A percentile compares a stretch with the other conserved stretches of the same genome.
phyloP scores from a whole-genome alignment of 2,888 invertebrate species.

The Cerastis rubricosa region DNA sequence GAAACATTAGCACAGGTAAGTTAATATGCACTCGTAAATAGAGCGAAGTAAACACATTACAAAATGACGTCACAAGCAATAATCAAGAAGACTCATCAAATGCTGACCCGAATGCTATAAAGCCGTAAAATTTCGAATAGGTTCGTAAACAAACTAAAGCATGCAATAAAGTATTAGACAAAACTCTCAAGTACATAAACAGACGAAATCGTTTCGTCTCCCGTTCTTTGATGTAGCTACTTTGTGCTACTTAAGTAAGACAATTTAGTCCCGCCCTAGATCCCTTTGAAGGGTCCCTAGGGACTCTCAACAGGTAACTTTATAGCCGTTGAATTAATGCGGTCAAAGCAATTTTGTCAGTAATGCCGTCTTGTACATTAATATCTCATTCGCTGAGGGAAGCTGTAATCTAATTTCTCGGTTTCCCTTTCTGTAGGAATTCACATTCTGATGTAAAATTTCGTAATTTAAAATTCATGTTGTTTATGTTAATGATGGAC shows the following conservation, averaged over 20 bases:
- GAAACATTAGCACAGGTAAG: constrained; percentile 48
- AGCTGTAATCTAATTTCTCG: constrained; percentile 74
- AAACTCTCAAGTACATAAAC: constrained; percentile 65
- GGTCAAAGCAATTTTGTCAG: constrained; percentile 83
- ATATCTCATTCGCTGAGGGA: constrained; percentile 75
- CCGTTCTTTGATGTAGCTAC: constrained; percentile 77
- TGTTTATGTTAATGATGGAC: constrained; percentile 51
- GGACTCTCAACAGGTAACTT: constrained; percentile 86
- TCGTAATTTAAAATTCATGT: constrained; percentile 49
- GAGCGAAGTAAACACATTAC: constrained; percentile 30
- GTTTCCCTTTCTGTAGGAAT: constrained; percentile 53
- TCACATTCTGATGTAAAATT: constrained; percentile 46
- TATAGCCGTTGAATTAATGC: constrained; percentile 83
- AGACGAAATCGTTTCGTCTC: constrained; percentile 56
- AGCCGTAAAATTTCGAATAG: constrained; percentile 61
- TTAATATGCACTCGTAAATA: constrained; percentile 28
- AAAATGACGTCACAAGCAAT: constrained; percentile 38
- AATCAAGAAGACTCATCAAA: constrained; percentile 23
- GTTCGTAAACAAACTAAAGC: constrained; percentile 60
- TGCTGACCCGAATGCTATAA: constrained; percentile 40
- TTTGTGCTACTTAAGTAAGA: constrained; percentile 79
- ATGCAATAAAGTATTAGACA: constrained; percentile 62
- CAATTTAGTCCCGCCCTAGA: constrained; percentile 81
- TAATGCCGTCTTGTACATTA: constrained; percentile 76
- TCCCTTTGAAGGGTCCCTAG: constrained; percentile 81